Evolutionary conservation across 2,888 invertebrate genomes (phyloP).

Genomic region (Andricus quercusramuli): DNA sequence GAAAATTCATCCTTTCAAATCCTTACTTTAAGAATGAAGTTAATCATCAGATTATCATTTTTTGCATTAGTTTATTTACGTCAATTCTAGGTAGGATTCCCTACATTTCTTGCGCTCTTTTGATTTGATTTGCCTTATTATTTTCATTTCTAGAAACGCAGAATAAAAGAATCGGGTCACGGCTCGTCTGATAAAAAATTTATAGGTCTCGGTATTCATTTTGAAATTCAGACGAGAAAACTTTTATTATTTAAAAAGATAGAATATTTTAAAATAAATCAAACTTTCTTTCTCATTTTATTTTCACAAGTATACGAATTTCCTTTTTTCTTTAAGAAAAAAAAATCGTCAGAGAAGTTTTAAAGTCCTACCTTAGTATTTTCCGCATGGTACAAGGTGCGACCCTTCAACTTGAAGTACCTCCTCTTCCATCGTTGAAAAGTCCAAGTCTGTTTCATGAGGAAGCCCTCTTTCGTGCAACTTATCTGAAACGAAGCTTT

Average conservation of each 20-base stretch:
- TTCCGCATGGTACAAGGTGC: conserved; percentile 92
- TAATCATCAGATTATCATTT: no score
- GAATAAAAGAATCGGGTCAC: conserved; percentile 3
- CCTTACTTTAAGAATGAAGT: no score
- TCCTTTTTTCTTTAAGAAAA: background rate
- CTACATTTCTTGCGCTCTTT: no score
- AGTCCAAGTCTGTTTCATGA: conserved; percentile 92
- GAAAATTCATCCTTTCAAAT: no score
- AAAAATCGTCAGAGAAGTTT: background rate
- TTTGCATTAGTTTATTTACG: no score
- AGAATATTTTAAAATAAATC: background rate
- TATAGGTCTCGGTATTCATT: background rate
- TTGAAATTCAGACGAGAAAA: background rate
- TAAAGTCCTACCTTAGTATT: conserved; percentile 86
- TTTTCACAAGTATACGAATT: background rate
- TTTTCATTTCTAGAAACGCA: background rate
- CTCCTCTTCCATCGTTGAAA: conserved; percentile 92
- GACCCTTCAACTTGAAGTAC: conserved; percentile 90
- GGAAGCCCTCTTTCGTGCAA: conserved; percentile 87
- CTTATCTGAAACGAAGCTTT: conserved; percentile 74
- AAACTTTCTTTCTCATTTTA: background rate
- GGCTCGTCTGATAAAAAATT: background rate
- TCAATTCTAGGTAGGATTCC: no score
- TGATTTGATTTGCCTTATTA: no score
- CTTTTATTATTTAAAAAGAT: no score